Base-by-base conservation (phyloP, 92 coral and sea anemone genomes). In the Porites divaricata region DNA sequence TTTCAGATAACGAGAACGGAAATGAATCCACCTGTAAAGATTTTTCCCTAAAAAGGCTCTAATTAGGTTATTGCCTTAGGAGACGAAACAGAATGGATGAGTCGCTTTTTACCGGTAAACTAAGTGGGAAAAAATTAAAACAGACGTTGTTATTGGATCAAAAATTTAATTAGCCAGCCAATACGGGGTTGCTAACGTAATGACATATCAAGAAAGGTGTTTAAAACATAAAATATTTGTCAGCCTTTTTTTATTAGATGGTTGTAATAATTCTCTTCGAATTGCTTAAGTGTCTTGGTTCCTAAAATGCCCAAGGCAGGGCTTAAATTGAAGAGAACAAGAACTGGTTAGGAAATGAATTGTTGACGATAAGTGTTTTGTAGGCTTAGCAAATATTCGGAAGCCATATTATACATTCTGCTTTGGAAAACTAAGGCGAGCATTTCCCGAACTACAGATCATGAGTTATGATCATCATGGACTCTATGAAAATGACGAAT, bases 1-100 rank as follows among this genome's bases (percentile, higher is more conserved):
- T 28, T 80, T 80, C 56, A 80, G 58, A 56, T 51, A 54, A 70
- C 16, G 4, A 61, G 20, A 69, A 59, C 85, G 85, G 85, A 80
- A 80, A 69, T 80, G 28, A 70, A 62, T 28, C n/a, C 59, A 54
- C 4, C 59, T 52, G 56, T 35, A 53, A 11, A 8, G 63, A 11
- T 50, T n/a, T 17, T 69, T 80, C 64, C 54, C 19, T 56, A 57
- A 54, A 71, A 24, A 35, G 7, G 15, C 59, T 57, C 50, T 68
- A 28, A 80, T 69, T 57, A 54, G 63, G 51, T 22, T 69, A 54
- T 80, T 69, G 85, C 65, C 24, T 70, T 28, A 1, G 76, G 9
- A 67, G 85, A 80, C 85, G 56, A 80, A 28, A 69, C 85, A 69
- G 65, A 50, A 64, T 28, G 56, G 25, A 69, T 69, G 51, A 17